Percentiles rank a stretch among this genome's conserved stretches.
Evolutionary conservation across 2,113 vertebrate species (phyloP).

Genomic region (Rhodinocichla rosea): DNA sequence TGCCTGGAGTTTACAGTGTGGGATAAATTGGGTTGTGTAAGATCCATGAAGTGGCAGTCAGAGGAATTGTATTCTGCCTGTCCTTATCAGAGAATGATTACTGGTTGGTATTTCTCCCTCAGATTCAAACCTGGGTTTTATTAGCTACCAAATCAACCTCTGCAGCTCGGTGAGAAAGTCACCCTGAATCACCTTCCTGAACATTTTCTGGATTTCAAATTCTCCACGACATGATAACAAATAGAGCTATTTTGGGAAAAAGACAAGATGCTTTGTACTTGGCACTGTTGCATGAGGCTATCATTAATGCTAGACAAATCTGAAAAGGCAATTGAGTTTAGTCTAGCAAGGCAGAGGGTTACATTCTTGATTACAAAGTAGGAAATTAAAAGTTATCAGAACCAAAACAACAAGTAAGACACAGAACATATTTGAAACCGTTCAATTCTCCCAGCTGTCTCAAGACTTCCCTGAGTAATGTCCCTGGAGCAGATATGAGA

Average conservation of each 20-base stretch:
- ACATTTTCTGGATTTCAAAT: background rate
- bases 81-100: background rate
- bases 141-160: background rate
- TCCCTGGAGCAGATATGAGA: background rate
- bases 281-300: background rate
- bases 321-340: background rate
- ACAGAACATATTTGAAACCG: constrained; percentile 6
- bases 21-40: background rate
- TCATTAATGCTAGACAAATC: background rate
- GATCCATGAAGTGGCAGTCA: background rate
- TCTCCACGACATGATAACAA: background rate
- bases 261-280: background rate
- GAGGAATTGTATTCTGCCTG: background rate
- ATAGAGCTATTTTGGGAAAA: background rate
- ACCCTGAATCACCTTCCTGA: background rate
- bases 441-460: background rate
- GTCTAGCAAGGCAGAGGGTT: background rate
- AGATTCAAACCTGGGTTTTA: background rate
- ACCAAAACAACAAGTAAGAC: background rate
- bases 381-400: constrained; percentile 33
- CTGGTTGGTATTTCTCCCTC: background rate
- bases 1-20: background rate
- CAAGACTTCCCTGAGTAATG: background rate
- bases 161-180: background rate
- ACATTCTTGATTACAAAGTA: background rate